Evolutionary conservation across 2,113 vertebrate genomes (phyloP), one percentile per base, ranked within the genome.

Genomic region (Ascaphus truei): DNA sequence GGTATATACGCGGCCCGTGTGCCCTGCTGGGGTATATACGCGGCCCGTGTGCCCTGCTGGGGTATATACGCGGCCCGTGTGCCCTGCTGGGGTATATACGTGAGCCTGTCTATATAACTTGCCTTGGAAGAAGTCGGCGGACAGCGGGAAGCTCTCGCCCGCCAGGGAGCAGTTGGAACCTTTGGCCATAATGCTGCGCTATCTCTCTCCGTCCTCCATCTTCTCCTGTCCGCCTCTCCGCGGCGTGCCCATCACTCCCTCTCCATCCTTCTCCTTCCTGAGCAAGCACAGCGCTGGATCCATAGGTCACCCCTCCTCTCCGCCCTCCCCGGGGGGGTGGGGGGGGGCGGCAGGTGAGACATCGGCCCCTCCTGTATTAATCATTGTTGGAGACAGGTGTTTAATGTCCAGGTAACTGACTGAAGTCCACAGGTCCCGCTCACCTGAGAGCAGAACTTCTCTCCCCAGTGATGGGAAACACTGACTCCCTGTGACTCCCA

Each of bases 61-160:
- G n/a, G n/a, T n/a, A n/a, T n/a, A n/a, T n/a, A n/a, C n/a, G n/a
- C n/a, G n/a, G n/a, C n/a, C n/a, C n/a, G n/a, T n/a, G n/a, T n/a
- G n/a, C n/a, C n/a, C n/a, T n/a, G n/a, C n/a, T n/a, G n/a, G n/a
- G n/a, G n/a, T n/a, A n/a, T n/a, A n/a, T n/a, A n/a, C n/a, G n/a
- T n/a, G n/a, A n/a, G n/a, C n/a, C n/a, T n/a, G n/a, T n/a, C n/a
- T n/a, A n/a, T n/a, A n/a, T n/a, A n/a, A 13, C 73, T 78, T 59
- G 91, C 90, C 86, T 53, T 75, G 81, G 68, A 91, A 87, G 57
- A 91, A 79, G 5, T 89, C 79, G 0, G 81, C 84, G 1, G 90
- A 91, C 45, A 90, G 63, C 4, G 86, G 88, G 62, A 91, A 85
- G 67, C 85, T 88, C 23, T 77, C 73, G 7, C 80, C 79, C 0